phyloP scores from a whole-genome alignment of 2,797 vertebrate genomes.

The Rhinoraja longicauda region DNA sequence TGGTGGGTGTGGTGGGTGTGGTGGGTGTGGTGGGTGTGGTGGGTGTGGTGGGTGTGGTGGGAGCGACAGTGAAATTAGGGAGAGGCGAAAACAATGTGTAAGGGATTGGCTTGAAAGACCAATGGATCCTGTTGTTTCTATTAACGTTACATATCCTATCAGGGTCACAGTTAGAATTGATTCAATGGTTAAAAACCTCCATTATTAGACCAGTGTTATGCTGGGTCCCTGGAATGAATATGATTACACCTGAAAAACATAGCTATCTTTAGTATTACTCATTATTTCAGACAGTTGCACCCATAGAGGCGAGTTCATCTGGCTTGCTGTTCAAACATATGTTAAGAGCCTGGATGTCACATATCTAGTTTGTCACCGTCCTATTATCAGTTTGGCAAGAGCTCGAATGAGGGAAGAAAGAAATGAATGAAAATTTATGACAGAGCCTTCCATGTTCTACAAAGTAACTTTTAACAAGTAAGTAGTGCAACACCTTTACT shows the following conservation, averaged over 20 bases:
- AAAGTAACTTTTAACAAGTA: background rate
- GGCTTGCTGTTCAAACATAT: background rate
- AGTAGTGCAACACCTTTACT: no score
- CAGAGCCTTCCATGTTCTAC: background rate
- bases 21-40: no score
- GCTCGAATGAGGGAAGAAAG: background rate
- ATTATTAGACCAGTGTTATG: background rate
- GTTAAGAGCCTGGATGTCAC: background rate
- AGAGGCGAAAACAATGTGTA: background rate
- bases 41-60: background rate
- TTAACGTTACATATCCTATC: background rate
- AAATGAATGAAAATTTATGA: background rate
- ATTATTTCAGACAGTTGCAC: background rate
- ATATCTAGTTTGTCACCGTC: slow-evolving; percentile 26
- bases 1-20: no score
- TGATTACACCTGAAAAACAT: background rate
- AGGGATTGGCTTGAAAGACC: background rate
- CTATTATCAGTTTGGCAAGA: background rate
- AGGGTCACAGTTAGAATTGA: background rate
- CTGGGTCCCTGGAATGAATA: background rate
- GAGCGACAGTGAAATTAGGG: background rate
- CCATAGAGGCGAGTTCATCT: background rate
- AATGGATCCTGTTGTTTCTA: background rate
- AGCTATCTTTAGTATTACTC: background rate
- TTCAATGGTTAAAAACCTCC: background rate